Evolutionary conservation across 1,140 invertebrate species (phyloP).

Genomic region (Pentalonia nigronervosa): DNA sequence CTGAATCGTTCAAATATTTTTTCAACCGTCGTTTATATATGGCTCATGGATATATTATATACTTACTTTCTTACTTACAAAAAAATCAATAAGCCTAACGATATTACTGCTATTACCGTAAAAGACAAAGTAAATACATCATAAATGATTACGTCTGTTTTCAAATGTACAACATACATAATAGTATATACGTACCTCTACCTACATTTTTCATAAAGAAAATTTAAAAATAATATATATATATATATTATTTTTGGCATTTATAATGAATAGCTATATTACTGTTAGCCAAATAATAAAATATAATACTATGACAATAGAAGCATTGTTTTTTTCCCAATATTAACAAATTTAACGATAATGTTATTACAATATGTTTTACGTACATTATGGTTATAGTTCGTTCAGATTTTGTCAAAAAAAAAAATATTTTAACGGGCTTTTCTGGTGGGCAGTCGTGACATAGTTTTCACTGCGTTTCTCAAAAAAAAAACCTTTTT

Average conservation of each 20-base stretch:
- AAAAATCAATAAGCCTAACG: background rate
- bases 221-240: background rate
- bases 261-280: conserved; percentile 9
- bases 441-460: background rate
- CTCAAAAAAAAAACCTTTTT: no score
- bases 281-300: background rate
- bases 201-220: background rate
- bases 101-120: background rate
- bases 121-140: conserved; percentile 8
- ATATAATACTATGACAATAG: background rate
- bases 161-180: background rate
- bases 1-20: background rate
- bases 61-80: background rate
- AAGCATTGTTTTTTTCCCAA: background rate
- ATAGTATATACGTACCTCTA: background rate
- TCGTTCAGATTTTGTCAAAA: background rate
- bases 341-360: background rate
- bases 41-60: background rate
- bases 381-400: background rate
- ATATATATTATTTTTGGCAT: background rate
- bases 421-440: background rate
- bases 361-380: background rate
- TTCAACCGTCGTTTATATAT: background rate
- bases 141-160: background rate
- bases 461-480: no score